Evolutionary conservation across 1,140 invertebrate genomes (phyloP), one percentile per base, ranked within the genome.

Genomic region (Bombus consobrinus): DNA sequence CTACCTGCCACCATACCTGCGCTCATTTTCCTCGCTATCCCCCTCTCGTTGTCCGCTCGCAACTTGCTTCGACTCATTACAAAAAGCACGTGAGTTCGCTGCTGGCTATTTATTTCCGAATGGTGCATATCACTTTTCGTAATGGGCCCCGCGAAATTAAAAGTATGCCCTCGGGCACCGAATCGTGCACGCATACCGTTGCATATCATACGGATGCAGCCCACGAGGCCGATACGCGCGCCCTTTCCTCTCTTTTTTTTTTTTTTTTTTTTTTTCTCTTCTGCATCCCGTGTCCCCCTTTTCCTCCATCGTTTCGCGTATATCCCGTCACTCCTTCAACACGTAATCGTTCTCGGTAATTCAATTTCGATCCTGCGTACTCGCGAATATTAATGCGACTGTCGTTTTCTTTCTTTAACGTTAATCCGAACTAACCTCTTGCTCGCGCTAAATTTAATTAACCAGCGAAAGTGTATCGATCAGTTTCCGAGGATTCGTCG

Each of bases 1-100:
- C 94, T 95, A 95, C 94, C 94, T 95, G 94, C 94, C 94, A 95
- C 93, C 89, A 93, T 89, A 89, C 90, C 86, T 84, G 82, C 91
- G 91, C 94, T 94, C 94, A 95, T 95, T 95, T 94, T 93, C 92
- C 93, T 93, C 89, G 89, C 91, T 92, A 89, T 81, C 39, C 75
- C 80, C 68, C 73, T 81, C 68, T 66, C 74, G 57, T 66, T 57
- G 34, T 15, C 76, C 78, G 66, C 87, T 88, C 88, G 85, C 88
- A 85, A 89, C 79, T 91, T 57, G 89, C 89, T 39, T 71, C 88
- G 88, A 91, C 90, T 92, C 91, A 92, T 94, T 92, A 93, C 90
- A 94, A 93, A 94, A 94, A 92, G 89, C 90, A 92, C 90, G 90
- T 91, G 90, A 92, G 87, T 88, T 78, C 87, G 87, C 91, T 91